Evolutionary conservation across 2,797 vertebrate genomes (phyloP).

Genomic region (Melanotaenia trifasciata): DNA sequence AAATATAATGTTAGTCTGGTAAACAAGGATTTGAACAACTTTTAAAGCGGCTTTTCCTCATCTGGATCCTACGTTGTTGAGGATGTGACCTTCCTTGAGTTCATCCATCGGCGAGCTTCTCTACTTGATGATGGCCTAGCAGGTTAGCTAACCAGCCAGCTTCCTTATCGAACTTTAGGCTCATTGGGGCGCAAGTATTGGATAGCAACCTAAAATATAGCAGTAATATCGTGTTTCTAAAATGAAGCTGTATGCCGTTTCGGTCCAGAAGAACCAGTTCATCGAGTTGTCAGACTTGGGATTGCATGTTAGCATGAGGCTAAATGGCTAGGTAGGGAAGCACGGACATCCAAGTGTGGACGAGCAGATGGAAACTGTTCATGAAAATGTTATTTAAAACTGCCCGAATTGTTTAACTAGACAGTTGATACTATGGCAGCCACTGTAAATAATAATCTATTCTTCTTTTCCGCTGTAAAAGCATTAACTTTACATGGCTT

Average conservation of each 20-base stretch:
- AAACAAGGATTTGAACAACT: slow-evolving; percentile 28
- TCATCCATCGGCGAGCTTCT: slow-evolving; percentile 76
- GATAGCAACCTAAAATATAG: background rate
- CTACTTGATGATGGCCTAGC: slow-evolving; percentile 77
- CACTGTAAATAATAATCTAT: fast-evolving
- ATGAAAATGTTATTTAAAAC: slow-evolving; percentile 1
- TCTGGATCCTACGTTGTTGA: slow-evolving; percentile 65
- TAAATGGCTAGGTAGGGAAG: slow-evolving; percentile 71
- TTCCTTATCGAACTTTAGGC: slow-evolving; percentile 6
- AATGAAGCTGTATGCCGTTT: background rate
- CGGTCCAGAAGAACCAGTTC: slow-evolving; percentile 64
- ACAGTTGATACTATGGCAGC: fast-evolving
- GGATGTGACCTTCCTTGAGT: slow-evolving; percentile 85
- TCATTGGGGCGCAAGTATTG: background rate
- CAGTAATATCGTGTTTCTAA: background rate
- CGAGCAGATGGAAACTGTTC: slow-evolving; percentile 34
- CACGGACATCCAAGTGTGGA: slow-evolving; percentile 54
- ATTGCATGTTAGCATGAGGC: slow-evolving; percentile 64
- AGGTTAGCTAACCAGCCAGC: slow-evolving; percentile 68
- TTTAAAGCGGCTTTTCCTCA: slow-evolving; percentile 54
- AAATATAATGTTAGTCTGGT: background rate
- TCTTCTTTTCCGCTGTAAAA: background rate
- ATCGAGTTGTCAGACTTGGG: slow-evolving; percentile 70
- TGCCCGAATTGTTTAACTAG: background rate
- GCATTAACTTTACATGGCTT: background rate